These are phyloP conservation scores for Sminthopsis crassicaudata DNA, from an alignment of 2,113 vertebrate species.

Conservation along the genomic window DNA sequence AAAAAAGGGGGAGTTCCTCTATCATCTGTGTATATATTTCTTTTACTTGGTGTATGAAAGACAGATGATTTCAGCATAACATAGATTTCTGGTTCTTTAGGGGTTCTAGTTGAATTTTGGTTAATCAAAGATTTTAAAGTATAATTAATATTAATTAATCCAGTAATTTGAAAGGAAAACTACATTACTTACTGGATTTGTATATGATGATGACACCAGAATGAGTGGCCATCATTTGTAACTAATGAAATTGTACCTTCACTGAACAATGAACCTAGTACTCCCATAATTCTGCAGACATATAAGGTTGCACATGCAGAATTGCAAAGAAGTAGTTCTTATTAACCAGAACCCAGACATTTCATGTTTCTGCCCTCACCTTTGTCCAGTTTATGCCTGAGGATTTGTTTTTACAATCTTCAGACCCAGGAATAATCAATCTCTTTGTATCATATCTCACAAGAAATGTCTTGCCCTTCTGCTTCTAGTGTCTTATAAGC, in stretches of 20 bases:
- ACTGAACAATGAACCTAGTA: not conserved
- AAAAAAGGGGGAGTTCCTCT: not conserved
- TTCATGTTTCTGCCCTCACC: not conserved
- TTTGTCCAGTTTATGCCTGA: not conserved
- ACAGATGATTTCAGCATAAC: not conserved
- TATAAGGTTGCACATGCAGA: not conserved
- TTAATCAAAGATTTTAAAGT: not conserved
- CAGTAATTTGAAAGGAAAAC: slow-evolving; percentile 9
- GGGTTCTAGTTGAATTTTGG: not conserved
- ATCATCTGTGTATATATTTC: not conserved
- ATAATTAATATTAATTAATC: slow-evolving; percentile 5
- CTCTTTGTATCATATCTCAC: not conserved
- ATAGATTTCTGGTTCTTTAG: not conserved
- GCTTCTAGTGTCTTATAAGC: not conserved
- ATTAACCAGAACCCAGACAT: not conserved
- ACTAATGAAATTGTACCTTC: not conserved
- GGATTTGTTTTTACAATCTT: not conserved
- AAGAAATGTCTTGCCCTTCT: not conserved
- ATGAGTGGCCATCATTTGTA: not conserved
- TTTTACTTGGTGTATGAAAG: not conserved
- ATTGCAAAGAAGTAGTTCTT: not conserved
- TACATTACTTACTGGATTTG: slow-evolving; percentile 13
- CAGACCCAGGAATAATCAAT: not conserved
- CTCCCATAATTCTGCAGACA: not conserved
- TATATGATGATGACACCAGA: slow-evolving; percentile 6